Conservation (phyloP, 1,140 invertebrate species). For the Andrena cerasifolii region DNA sequence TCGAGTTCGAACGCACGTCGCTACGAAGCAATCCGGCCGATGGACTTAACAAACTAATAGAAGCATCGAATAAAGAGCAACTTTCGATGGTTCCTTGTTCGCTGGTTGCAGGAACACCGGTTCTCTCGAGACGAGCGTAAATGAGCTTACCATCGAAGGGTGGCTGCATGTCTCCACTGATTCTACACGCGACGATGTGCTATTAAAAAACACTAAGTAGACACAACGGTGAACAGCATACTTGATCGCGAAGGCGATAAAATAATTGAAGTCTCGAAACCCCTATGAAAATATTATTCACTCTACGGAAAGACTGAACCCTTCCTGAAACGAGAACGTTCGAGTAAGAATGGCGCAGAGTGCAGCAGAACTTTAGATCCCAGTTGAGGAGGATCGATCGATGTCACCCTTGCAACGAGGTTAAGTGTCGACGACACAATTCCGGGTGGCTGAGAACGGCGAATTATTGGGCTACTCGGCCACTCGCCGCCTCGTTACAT, state of each 20-base stretch:
- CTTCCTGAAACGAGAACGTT: background rate
- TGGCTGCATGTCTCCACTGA: background rate
- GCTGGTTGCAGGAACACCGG: background rate
- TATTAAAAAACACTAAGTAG: background rate
- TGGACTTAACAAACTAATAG: conserved; percentile 28
- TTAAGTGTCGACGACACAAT: conserved; percentile 37
- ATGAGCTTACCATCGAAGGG: background rate
- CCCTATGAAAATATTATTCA: too few relatives aligned
- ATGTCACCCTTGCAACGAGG: background rate
- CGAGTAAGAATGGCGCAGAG: too few relatives aligned
- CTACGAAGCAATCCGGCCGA: conserved; percentile 37
- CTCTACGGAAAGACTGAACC: too few relatives aligned
- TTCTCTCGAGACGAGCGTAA: background rate
- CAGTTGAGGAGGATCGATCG: conserved; percentile 13
- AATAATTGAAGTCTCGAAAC: too few relatives aligned
- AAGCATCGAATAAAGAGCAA: conserved; percentile 5
- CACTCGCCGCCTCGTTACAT: conserved; percentile 59
- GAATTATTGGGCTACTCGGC: conserved; percentile 56
- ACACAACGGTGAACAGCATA: too few relatives aligned
- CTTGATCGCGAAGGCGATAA: too few relatives aligned
- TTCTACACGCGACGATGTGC: background rate
- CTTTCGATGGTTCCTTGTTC: background rate
- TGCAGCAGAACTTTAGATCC: background rate
- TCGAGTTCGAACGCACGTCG: conserved; percentile 33
- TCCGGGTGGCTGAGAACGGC: conserved; percentile 37